Base-by-base conservation (phyloP, 2,888 invertebrate species). In the Parascotia fuliginaria region DNA sequence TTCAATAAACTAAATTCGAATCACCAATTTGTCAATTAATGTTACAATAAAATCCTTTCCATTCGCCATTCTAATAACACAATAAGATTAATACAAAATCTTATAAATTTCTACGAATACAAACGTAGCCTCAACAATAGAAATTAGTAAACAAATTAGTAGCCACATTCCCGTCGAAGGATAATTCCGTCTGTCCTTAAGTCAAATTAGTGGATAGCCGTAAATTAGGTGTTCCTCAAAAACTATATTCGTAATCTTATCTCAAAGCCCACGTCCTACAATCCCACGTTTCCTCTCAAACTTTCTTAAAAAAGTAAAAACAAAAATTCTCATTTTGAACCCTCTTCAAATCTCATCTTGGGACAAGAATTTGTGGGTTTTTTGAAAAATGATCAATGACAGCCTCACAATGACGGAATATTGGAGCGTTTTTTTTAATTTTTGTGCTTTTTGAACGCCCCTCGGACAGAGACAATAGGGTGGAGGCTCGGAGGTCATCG, bases 351-450 rank as follows among this genome's bases (percentile, higher is more conserved):
- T 81, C 83, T 81, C 79, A 83, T 83, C 84, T 81, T 81, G 69
- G 69, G 65, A 65, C 57, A 52, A 52, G 81, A 86, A 81, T 86
- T 88, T 78, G 75, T 78, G 78, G 79, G 84, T 89, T 89, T 88
- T 89, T 87, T 82, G 86, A 69, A 85, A 89, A 89, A 89, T 90
- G 88, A 91, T 89, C 89, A 90, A 87, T 85, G 90, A 88, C 89
- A 87, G 82, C 58, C 75, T 69, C 72, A 89, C 87, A 87, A 88
- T 89, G 89, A 88, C 73, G 82, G 82, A 85, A 87, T 87, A 83
- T 85, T 72, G 78, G 73, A 69, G 54, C 58, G 70, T 45, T 60
- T 51, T 32, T 41, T 46, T 51, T 41, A 55, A 50, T 32, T 57
- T 60, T 54, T 32, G 41, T 40, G 5, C 38, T 63, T 60, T 62